These are phyloP conservation scores for Xenopus laevis DNA, from an alignment of 2,113 vertebrate genomes.

Conservation along the genomic window DNA sequence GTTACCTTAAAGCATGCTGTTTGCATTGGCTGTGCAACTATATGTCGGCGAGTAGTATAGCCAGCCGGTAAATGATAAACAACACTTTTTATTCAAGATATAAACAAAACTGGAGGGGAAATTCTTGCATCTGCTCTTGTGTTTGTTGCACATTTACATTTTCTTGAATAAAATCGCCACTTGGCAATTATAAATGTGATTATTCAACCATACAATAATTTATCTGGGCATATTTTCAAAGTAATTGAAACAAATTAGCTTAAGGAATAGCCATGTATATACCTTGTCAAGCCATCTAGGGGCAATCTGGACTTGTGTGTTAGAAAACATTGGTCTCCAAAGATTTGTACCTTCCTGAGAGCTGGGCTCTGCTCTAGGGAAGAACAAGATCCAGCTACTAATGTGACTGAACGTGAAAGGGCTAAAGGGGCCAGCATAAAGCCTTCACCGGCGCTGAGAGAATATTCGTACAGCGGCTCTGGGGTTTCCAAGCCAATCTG, in stretches of 20 bases:
- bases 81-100: background rate
- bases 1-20: constrained; percentile 41
- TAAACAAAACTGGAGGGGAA: background rate
- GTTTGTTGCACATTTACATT: background rate
- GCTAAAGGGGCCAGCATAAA: constrained; percentile 14
- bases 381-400: constrained; percentile 18
- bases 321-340: constrained; percentile 14
- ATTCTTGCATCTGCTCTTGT: background rate
- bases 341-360: constrained; percentile 25
- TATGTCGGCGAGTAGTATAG: background rate
- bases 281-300: constrained; percentile 14
- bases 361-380: constrained; percentile 22
- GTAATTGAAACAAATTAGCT: constrained; percentile 28
- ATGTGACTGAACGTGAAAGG: constrained; percentile 33
- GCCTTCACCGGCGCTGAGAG: background rate
- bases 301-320: background rate
- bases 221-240: constrained; percentile 15
- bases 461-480: background rate
- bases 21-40: constrained; percentile 20
- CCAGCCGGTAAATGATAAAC: constrained; percentile 19
- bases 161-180: background rate
- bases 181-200: constrained; percentile 6
- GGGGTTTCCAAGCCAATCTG: constrained; percentile 7
- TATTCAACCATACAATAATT: constrained; percentile 9
- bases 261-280: constrained; percentile 3